Evolutionary conservation across 2,113 vertebrate species (phyloP).

Genomic region (Cyprichromis sp.): DNA sequence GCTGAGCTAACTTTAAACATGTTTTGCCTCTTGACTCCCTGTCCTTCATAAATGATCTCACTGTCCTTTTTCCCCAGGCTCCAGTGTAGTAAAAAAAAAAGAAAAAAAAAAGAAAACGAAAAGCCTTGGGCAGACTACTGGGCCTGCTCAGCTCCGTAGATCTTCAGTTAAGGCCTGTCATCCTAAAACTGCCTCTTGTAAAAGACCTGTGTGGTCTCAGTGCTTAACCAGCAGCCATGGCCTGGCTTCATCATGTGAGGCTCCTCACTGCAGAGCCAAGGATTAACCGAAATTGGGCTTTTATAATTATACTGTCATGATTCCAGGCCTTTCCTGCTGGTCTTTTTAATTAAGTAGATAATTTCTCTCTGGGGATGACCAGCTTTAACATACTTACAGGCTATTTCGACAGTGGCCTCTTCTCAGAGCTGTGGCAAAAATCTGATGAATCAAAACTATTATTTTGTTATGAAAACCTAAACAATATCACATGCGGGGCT

Average conservation of each 20-base stretch:
- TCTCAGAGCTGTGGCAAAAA: slow-evolving; percentile 16
- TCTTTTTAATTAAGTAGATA: slow-evolving; percentile 77
- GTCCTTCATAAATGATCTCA: slow-evolving; percentile 31
- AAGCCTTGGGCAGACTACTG: slow-evolving; percentile 6
- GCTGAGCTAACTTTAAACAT: neutral
- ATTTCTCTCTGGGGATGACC: slow-evolving; percentile 65
- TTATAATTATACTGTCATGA: slow-evolving; percentile 75
- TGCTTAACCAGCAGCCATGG: slow-evolving; percentile 29
- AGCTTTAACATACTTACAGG: slow-evolving; percentile 68
- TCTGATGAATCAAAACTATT: slow-evolving; percentile 2
- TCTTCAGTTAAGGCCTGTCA: slow-evolving; percentile 10
- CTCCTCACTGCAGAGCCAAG: slow-evolving; percentile 52
- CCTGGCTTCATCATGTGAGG: slow-evolving; percentile 36
- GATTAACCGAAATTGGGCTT: slow-evolving; percentile 71
- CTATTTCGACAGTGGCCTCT: slow-evolving; percentile 51
- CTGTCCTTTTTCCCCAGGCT: neutral
- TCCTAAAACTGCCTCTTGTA: slow-evolving; percentile 26
- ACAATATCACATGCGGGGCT: neutral
- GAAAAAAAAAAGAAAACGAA: neutral
- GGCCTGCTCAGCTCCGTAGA: neutral
- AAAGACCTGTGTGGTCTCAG: slow-evolving; percentile 51
- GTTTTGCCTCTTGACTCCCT: slow-evolving; percentile 21
- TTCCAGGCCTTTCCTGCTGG: slow-evolving; percentile 73
- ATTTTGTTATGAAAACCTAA: neutral
- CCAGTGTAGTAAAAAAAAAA: neutral